Evolutionary conservation across 2,113 vertebrate species (phyloP), one percentile per base, ranked within the genome.

Genomic region (Otocyon megalotis): DNA sequence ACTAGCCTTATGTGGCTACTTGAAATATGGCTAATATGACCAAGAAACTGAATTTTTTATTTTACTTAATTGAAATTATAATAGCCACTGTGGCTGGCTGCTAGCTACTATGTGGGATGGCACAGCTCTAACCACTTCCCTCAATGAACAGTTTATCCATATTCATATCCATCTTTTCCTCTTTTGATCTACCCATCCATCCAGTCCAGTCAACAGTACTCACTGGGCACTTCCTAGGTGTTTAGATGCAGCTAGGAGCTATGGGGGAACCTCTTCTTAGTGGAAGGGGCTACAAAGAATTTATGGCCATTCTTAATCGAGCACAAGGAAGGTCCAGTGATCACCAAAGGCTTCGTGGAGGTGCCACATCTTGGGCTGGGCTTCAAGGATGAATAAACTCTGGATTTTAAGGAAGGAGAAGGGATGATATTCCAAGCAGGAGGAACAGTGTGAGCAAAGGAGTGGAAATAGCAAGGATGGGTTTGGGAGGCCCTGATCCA

Each of bases 11-110:
- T 37, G 24, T 69, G 15, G n/a, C 84, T 96, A 67, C 17, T 92
- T 62, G 79, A 63, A 87, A 96, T 79, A 16, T 83, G 48, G 60
- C 67, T 79, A 71, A 30, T 90, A 20, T 81, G 62, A 96, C 62
- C 56, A 54, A 71, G 30, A 92, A 58, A 72, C 72, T 80, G 50
- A 79, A 93, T 79, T 90, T 90, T 86, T 60, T 26, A 83, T 88
- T 92, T 93, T 48, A 83, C 50, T 90, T 69, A 79, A 87, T 88
- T 79, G 15, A 43, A 92, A 90, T 63, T 50, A 67, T 85, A 79
- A 96, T 88, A 65, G 62, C 20, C 28, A 56, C 50, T 71, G 26
- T 30, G 17, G 20, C 43, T 91, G 58, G 20, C 43, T 91, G 50
- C 14, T 88, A 9, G 74, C n/a, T 69, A 28, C 58, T 37, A 37